Conservation (phyloP, 2,113 vertebrate species). For the Clinocottus analis region DNA sequence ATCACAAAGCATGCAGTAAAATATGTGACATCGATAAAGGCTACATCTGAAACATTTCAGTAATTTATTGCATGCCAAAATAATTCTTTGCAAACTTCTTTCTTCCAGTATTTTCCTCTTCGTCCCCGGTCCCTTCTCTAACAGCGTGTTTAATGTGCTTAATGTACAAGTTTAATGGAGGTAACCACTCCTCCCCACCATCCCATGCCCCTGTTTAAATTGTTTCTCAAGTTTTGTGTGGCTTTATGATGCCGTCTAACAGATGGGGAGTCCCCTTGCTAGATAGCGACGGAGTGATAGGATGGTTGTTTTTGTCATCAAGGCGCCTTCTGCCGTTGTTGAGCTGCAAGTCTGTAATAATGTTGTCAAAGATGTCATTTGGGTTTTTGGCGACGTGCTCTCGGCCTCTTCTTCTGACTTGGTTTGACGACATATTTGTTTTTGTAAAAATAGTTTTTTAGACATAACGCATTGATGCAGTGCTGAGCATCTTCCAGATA, state of each 20-base stretch:
- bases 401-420: neutral
- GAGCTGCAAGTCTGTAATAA: slow-evolving; percentile 23
- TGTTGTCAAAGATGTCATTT: slow-evolving; percentile 37
- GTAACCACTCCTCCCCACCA: slow-evolving; percentile 9
- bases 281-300: slow-evolving; percentile 28
- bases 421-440: neutral
- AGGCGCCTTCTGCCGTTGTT: slow-evolving; percentile 31
- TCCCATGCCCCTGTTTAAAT: neutral
- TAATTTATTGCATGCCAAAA: slow-evolving; percentile 4
- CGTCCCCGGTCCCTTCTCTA: neutral
- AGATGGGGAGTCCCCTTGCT: slow-evolving; percentile 54
- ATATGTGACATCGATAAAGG: slow-evolving; percentile 24
- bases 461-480: neutral
- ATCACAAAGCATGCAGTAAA: slow-evolving; percentile 10
- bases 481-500: neutral
- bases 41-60: slow-evolving; percentile 7
- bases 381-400: neutral
- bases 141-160: neutral
- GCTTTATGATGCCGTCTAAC: slow-evolving; percentile 44
- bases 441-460: neutral
- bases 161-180: slow-evolving; percentile 35
- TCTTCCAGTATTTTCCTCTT: slow-evolving; percentile 1
- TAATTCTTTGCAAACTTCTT: slow-evolving; percentile 2
- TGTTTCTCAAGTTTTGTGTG: slow-evolving; percentile 27
- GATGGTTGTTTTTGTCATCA: slow-evolving; percentile 51